Base-by-base conservation (phyloP, 2,888 invertebrate species). In the Ichneumoninae sp. region DNA sequence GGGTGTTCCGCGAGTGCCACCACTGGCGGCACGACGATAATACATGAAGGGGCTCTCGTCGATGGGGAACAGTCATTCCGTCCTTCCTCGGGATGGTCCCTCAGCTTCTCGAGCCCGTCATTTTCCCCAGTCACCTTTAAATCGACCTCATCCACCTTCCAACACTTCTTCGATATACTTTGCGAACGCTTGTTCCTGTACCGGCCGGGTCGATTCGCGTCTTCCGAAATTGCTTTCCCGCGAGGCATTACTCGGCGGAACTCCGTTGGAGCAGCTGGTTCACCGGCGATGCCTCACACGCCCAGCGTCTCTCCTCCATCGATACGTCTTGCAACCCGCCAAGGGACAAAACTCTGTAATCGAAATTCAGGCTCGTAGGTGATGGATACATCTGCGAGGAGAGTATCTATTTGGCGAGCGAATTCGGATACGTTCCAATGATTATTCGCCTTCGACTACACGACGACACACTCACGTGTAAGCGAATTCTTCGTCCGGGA, bases 211-310 rank as follows among this genome's bases (percentile, higher is more conserved):
- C 74, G 69, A 84, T 81, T 74, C 70, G 65, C 30, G 40, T 71
- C 79, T 71, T 22, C 19, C 26, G 74, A 84, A 84, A 84, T 81
- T 78, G 77, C 80, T 78, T 74, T 70, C 54, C 40, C 26, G 69
- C 68, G 68, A 63, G 40, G 65, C 81, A 76, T 76, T 80, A 71
- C 80, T 47, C 71, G 50, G 36, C 54, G 54, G 30, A 65, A 74
- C 63, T 1, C 26, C 63, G 4, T 16, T 26, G 52, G 77, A 76
- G 57, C 76, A 74, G 84, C 69, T 81, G 80, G 44, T 47, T 77
- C 63, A 65, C 60, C 26, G 52, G 13, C 26, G 63, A 44, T 68
- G 63, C 47, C 52, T 57, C 54, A 68, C 74, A 19, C 63, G 73
- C 81, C 30, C 44, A 16, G 44, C 44, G 63, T 81, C 76, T 63